phyloP scores from a whole-genome alignment of 1,140 invertebrate genomes.

The Copidosoma floridanum region DNA sequence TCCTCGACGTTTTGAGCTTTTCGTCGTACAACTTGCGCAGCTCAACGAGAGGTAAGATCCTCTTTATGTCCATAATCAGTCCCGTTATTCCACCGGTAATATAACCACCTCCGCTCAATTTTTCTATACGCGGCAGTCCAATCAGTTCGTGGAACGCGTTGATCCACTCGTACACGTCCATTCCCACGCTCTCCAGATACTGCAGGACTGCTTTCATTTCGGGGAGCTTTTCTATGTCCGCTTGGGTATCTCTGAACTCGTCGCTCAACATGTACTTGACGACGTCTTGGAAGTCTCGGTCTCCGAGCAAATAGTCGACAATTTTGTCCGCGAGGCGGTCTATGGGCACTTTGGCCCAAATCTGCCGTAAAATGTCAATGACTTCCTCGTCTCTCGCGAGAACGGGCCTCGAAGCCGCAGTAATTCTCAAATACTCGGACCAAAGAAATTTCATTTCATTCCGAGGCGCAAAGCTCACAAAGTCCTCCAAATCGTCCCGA shows the following conservation, averaged over 20 bases:
- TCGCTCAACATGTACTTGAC: conserved; percentile 28
- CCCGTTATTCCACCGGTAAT: conserved; percentile 34
- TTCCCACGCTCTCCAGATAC: conserved; percentile 27
- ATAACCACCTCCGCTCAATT: not conserved
- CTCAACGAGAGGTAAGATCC: conserved; percentile 34
- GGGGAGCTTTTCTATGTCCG: conserved; percentile 26
- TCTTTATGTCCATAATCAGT: conserved; percentile 34
- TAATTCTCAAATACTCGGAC: conserved; percentile 21
- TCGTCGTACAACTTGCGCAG: conserved; percentile 36
- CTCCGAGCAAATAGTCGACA: conserved; percentile 17
- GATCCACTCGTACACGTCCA: conserved; percentile 26
- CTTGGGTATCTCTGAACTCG: conserved; percentile 30
- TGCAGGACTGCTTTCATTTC: conserved; percentile 28
- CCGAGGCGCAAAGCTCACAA: too few relatives aligned
- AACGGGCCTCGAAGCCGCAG: too few relatives aligned
- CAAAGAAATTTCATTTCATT: conserved; percentile 24
- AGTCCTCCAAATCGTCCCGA: not conserved
- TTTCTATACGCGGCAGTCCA: too few relatives aligned
- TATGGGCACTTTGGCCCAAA: conserved; percentile 3
- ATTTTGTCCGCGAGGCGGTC: not conserved
- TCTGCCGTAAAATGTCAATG: conserved; percentile 1
- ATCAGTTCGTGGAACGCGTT: conserved; percentile 26
- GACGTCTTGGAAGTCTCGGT: conserved; percentile 29
- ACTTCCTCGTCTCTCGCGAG: conserved; percentile 2
- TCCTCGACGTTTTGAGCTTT: conserved; percentile 37